These are phyloP conservation scores for Etheostoma cragini DNA, from an alignment of 2,113 vertebrate genomes.

Conservation along the genomic window DNA sequence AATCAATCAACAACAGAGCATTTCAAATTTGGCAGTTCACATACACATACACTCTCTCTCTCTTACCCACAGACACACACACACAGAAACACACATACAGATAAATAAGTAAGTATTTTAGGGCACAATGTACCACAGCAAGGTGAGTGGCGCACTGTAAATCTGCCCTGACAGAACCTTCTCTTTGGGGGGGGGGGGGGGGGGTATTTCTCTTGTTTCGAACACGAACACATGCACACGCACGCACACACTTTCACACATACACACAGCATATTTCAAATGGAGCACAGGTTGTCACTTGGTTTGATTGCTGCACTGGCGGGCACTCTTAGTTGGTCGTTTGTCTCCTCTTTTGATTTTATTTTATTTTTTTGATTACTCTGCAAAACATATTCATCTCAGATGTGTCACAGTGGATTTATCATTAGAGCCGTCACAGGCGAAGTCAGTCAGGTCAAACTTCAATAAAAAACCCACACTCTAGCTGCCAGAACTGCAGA, in stretches of 20 bases:
- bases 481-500: not conserved
- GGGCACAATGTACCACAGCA: slow-evolving; percentile 65
- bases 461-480: slow-evolving; percentile 27
- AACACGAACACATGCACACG: slow-evolving; percentile 6
- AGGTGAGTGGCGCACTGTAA: slow-evolving; percentile 69
- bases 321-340: slow-evolving; percentile 65
- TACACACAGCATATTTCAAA: slow-evolving; percentile 36
- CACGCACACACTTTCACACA: not conserved
- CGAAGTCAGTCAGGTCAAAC: slow-evolving; percentile 52
- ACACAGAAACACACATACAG: slow-evolving; percentile 35
- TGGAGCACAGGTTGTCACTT: slow-evolving; percentile 58
- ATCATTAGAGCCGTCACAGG: slow-evolving; percentile 49
- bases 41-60: no score
- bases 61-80: slow-evolving; percentile 18
- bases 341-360: slow-evolving; percentile 70
- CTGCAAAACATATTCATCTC: slow-evolving; percentile 68
- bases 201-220: slow-evolving; percentile 58
- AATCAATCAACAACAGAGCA: slow-evolving; percentile 43
- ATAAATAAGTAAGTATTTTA: slow-evolving; percentile 76
- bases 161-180: slow-evolving; percentile 69
- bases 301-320: slow-evolving; percentile 59
- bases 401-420: slow-evolving; percentile 53
- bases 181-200: slow-evolving; percentile 50
- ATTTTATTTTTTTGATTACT: slow-evolving; percentile 62
- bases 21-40: slow-evolving; percentile 39